Percentiles rank a stretch among this genome's conserved stretches.
Evolutionary conservation across 2,797 vertebrate species (phyloP).

Genomic region (Odontamblyopus rebecca): DNA sequence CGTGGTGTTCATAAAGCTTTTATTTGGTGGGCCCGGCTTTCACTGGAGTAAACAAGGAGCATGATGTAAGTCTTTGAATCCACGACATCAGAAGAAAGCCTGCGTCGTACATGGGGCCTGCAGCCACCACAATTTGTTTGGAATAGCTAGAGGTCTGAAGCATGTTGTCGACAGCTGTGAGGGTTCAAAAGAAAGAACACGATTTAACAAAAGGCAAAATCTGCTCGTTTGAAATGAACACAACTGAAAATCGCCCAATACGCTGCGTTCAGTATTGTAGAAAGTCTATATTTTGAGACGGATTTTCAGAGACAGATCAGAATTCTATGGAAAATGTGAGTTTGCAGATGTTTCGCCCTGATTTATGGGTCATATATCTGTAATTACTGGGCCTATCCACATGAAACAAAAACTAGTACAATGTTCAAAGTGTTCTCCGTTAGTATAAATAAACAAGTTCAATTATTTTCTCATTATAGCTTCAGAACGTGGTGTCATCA

Average conservation of each 20-base stretch:
- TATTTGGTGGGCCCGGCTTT: slow-evolving; percentile 28
- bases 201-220: slow-evolving; percentile 19
- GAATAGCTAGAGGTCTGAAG: slow-evolving; percentile 29
- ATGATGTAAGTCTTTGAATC: slow-evolving; percentile 51
- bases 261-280: no score
- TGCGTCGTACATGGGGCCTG: slow-evolving; percentile 45
- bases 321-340: no score
- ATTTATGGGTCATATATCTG: no score
- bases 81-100: slow-evolving; percentile 44
- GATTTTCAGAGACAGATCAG: no score
- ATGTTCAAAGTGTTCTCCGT: no score
- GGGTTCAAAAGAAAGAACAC: slow-evolving; percentile 21
- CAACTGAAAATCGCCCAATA: neutral
- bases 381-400: no score
- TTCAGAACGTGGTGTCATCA: no score
- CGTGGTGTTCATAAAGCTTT: slow-evolving; percentile 36
- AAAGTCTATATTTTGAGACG: no score
- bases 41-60: slow-evolving; percentile 40
- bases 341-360: no score
- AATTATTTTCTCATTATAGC: no score
- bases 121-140: slow-evolving; percentile 32
- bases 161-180: slow-evolving; percentile 26
- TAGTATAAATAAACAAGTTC: no score
- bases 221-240: neutral
- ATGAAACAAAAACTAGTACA: no score